phyloP scores from a whole-genome alignment of 2,888 invertebrate species.

The Antitype chi region DNA sequence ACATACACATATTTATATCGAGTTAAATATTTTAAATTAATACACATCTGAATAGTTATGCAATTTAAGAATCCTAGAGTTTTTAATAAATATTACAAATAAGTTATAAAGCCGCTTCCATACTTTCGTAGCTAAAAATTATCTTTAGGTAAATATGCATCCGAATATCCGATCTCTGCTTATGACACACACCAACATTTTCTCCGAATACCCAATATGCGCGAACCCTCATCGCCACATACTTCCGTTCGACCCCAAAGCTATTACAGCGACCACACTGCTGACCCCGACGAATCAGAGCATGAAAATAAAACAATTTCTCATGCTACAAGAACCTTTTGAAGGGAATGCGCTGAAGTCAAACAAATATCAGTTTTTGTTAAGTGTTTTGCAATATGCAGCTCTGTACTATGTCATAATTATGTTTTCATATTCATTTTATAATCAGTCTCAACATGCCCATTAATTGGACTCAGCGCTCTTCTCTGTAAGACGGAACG shows the following conservation, averaged over 20 bases:
- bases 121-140: too few relatives aligned
- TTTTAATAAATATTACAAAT: too few relatives aligned
- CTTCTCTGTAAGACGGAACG: too few relatives aligned
- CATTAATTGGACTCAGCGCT: background rate
- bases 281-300: constrained; percentile 49
- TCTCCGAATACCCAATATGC: constrained; percentile 9
- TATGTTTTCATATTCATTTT: too few relatives aligned
- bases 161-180: too few relatives aligned
- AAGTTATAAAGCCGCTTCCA: too few relatives aligned
- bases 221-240: constrained; percentile 30
- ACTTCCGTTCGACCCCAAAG: constrained; percentile 35
- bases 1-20: too few relatives aligned
- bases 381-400: background rate
- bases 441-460: background rate
- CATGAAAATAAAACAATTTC: constrained; percentile 48
- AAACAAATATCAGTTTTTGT: background rate
- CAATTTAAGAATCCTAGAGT: too few relatives aligned
- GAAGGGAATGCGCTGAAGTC: background rate
- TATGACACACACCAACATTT: background rate
- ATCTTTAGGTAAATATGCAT: too few relatives aligned
- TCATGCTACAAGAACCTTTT: background rate
- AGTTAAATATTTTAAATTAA: too few relatives aligned
- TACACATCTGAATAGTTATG: too few relatives aligned
- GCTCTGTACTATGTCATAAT: background rate
- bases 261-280: constrained; percentile 29